Conservation (phyloP, 2,888 invertebrate genomes). For the Odontothrips loti region DNA sequence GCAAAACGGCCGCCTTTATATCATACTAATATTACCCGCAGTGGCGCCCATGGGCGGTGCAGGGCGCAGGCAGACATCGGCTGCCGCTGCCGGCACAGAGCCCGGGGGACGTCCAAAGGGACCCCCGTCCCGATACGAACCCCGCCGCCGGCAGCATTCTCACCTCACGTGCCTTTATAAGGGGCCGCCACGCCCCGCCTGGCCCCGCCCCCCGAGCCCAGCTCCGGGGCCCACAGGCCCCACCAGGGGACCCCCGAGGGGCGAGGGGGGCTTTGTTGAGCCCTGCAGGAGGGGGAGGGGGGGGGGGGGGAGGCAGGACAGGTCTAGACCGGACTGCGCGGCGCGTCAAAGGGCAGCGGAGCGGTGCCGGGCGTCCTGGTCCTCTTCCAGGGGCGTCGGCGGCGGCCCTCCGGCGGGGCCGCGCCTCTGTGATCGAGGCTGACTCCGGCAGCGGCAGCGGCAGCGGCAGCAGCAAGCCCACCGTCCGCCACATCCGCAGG, state of each 20-base stretch:
- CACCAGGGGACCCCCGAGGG: constrained; percentile 33
- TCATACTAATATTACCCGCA: constrained; percentile 15
- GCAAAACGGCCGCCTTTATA: constrained; percentile 6
- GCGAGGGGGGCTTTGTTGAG: constrained; percentile 29
- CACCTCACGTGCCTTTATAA: constrained; percentile 10
- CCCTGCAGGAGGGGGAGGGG: background rate
- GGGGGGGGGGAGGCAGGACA: constrained; percentile 30
- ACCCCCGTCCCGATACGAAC: background rate
- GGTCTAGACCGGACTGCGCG: constrained; percentile 37
- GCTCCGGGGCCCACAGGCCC: background rate
- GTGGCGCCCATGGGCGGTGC: constrained; percentile 1
- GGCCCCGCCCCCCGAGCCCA: background rate
- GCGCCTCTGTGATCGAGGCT: constrained; percentile 46
- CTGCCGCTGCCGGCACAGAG: background rate
- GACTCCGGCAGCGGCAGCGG: constrained; percentile 56
- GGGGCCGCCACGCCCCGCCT: background rate
- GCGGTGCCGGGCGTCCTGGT: constrained; percentile 46
- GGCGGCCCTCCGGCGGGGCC: constrained; percentile 49
- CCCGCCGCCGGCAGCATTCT: background rate
- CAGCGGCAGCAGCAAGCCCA: too few relatives aligned
- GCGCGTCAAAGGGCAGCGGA: constrained; percentile 47
- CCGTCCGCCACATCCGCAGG: too few relatives aligned
- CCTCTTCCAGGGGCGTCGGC: constrained; percentile 44
- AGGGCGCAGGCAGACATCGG: background rate
- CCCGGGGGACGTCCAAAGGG: too few relatives aligned